Conservation (phyloP, 2,888 invertebrate species). For the Temnothorax ravouxi region DNA sequence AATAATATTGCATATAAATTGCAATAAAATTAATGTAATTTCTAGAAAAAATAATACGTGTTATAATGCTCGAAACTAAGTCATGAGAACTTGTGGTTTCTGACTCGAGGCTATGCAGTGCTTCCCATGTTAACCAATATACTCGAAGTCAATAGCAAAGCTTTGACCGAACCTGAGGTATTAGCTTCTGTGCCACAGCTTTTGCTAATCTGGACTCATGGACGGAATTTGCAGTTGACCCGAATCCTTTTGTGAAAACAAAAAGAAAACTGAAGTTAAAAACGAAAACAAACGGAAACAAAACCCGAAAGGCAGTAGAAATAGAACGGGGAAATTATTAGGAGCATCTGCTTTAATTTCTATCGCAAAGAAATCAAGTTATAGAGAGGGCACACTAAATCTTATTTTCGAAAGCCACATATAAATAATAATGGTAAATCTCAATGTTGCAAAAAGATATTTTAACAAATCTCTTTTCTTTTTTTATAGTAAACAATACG, state of each 20-base stretch:
- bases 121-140: slow-evolving; percentile 27
- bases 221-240: slow-evolving; percentile 20
- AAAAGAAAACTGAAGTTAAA: slow-evolving; percentile 22
- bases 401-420: background rate
- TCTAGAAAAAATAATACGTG: background rate
- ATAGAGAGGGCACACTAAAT: background rate
- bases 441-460: slow-evolving; percentile 1
- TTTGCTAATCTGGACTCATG: slow-evolving; percentile 35
- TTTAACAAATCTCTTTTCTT: background rate
- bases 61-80: background rate
- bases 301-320: background rate
- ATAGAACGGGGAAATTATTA: background rate
- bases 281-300: slow-evolving; percentile 17
- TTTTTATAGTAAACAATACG: background rate
- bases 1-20: background rate
- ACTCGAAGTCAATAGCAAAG: slow-evolving; percentile 19
- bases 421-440: background rate
- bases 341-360: background rate
- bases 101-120: background rate
- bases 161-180: slow-evolving; percentile 22
- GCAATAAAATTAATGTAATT: slow-evolving; percentile 1
- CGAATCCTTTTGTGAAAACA: slow-evolving; percentile 22
- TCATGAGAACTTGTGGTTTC: slow-evolving; percentile 1
- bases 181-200: slow-evolving; percentile 29
- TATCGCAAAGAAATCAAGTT: background rate